Conservation (phyloP, 1,140 invertebrate species). For the Achroia grisella region DNA sequence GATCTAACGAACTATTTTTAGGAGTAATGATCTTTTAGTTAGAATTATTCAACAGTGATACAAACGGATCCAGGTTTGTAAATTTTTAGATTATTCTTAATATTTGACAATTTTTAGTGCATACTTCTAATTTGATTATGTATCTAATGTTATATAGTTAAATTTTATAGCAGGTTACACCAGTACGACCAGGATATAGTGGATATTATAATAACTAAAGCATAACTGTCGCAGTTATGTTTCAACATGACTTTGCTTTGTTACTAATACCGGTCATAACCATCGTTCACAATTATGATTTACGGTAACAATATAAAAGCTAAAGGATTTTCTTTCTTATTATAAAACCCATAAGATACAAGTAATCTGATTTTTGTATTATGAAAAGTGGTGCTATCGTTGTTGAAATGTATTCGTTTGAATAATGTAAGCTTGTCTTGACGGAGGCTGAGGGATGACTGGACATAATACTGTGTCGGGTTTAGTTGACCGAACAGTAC, state of each 20-base stretch:
- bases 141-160: too few species aligned
- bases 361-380: not conserved
- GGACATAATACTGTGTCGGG: constrained; percentile 51
- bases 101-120: too few species aligned
- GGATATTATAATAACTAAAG: constrained; percentile 27
- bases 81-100: too few species aligned
- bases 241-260: constrained; percentile 38
- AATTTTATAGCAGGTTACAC: too few species aligned
- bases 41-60: too few species aligned
- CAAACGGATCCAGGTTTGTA: too few species aligned
- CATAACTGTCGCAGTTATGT: constrained; percentile 37
- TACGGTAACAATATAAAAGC: not conserved
- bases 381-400: not conserved
- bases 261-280: constrained; percentile 33
- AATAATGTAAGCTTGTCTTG: constrained; percentile 64
- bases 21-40: too few species aligned
- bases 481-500: constrained; percentile 27
- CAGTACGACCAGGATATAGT: too few species aligned
- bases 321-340: constrained; percentile 14
- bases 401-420: constrained; percentile 34
- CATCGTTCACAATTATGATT: constrained; percentile 6
- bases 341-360: not conserved
- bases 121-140: too few species aligned
- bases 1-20: too few species aligned
- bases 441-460: constrained; percentile 52